phyloP scores from a whole-genome alignment of 2,888 invertebrate genomes.

The Lucinisca nassula region DNA sequence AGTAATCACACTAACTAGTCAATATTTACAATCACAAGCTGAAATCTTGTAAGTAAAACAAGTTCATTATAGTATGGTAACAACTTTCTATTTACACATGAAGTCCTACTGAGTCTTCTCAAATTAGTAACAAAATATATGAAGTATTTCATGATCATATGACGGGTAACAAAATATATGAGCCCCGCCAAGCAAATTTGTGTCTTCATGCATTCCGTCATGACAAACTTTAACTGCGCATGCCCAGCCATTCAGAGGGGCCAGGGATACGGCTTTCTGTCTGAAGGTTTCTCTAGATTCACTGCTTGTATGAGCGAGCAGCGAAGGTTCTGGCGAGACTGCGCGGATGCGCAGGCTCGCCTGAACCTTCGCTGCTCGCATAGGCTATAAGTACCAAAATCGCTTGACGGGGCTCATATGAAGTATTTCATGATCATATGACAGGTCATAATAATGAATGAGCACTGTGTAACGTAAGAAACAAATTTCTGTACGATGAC shows the following conservation, averaged over 20 bases:
- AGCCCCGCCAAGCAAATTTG: no score
- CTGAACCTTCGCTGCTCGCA: no score
- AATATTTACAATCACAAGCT: slow-evolving; percentile 22
- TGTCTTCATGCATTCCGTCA: no score
- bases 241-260: no score
- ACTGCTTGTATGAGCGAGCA: no score
- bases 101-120: not conserved
- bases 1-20: slow-evolving; percentile 25
- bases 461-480: not conserved
- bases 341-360: no score
- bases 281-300: no score
- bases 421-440: not conserved
- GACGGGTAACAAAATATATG: not conserved
- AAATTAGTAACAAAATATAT: slow-evolving; percentile 5
- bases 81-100: not conserved
- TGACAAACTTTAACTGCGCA: no score
- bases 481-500: not conserved
- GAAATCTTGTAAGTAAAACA: not conserved
- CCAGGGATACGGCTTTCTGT: no score
- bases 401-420: no score
- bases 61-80: not conserved
- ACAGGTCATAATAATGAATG: not conserved
- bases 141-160: not conserved
- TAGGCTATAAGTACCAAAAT: no score
- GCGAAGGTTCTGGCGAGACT: no score